Percentiles rank a stretch among this genome's conserved stretches.
Evolutionary conservation across 2,888 invertebrate genomes (phyloP).

Genomic region (Lumbricus terrestris): DNA sequence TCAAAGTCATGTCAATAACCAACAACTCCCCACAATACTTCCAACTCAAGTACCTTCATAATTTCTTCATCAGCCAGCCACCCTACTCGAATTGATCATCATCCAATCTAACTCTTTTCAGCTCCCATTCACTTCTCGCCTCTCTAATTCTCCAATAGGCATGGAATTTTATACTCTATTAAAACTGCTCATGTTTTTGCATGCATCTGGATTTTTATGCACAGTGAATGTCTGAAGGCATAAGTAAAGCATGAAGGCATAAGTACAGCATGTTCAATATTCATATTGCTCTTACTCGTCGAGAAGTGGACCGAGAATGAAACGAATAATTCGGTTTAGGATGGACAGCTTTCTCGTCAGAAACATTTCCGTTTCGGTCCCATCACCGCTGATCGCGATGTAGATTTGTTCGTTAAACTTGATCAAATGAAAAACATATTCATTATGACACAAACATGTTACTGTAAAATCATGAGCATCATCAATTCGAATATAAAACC

Average conservation of each 20-base stretch:
- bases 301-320: constrained; percentile 4
- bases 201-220: neutral
- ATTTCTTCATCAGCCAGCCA: no score
- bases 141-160: no score
- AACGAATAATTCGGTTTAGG: neutral
- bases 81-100: no score
- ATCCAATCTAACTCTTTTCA: no score
- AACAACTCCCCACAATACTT: no score
- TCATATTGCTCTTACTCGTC: neutral
- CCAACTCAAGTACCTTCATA: no score
- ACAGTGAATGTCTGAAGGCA: neutral
- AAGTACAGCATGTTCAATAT: neutral
- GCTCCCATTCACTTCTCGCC: no score
- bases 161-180: no score
- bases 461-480: no score
- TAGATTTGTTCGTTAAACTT: neutral
- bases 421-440: neutral
- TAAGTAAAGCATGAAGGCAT: neutral
- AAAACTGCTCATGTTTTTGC: neutral
- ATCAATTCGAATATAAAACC: no score
- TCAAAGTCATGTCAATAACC: no score
- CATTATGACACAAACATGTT: neutral
- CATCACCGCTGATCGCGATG: neutral
- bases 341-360: constrained; percentile 8
- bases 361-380: neutral